Evolutionary conservation across 2,113 vertebrate genomes (phyloP).

Genomic region (Buteo buteo): DNA sequence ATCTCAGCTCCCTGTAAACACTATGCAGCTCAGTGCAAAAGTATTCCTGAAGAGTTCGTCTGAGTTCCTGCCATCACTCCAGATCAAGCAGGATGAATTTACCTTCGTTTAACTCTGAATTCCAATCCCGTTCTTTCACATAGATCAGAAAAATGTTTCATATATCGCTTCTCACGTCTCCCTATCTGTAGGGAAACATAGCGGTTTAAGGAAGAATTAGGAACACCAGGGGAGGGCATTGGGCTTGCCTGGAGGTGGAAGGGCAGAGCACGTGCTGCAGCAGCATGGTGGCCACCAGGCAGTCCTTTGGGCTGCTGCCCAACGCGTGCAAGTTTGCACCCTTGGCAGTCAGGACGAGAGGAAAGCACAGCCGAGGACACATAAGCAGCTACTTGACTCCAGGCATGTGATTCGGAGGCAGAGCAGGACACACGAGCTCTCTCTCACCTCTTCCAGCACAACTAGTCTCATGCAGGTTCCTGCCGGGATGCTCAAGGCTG

Average conservation of each 20-base stretch:
- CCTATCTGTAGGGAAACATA: background rate
- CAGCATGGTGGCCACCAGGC: background rate
- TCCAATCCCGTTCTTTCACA: background rate
- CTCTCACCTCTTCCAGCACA: background rate
- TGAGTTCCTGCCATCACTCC: background rate
- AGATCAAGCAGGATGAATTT: background rate
- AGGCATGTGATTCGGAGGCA: fast-evolving
- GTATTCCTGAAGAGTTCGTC: background rate
- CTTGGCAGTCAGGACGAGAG: background rate
- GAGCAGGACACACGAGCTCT: fast-evolving
- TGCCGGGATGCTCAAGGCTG: background rate
- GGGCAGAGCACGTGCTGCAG: too few relatives aligned
- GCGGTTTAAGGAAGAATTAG: background rate
- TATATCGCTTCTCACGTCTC: background rate
- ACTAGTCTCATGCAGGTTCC: background rate
- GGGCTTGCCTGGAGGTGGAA: background rate
- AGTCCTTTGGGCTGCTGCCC: background rate
- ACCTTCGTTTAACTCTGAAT: background rate
- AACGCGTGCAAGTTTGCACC: background rate
- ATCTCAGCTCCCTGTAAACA: background rate
- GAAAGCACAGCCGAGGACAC: background rate
- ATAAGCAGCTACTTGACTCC: background rate
- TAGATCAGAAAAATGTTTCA: background rate
- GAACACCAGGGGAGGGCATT: background rate
- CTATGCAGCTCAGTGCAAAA: background rate